These are phyloP conservation scores for Hanleya hanleyi DNA, from an alignment of 2,888 invertebrate genomes.

Conservation along the genomic window DNA sequence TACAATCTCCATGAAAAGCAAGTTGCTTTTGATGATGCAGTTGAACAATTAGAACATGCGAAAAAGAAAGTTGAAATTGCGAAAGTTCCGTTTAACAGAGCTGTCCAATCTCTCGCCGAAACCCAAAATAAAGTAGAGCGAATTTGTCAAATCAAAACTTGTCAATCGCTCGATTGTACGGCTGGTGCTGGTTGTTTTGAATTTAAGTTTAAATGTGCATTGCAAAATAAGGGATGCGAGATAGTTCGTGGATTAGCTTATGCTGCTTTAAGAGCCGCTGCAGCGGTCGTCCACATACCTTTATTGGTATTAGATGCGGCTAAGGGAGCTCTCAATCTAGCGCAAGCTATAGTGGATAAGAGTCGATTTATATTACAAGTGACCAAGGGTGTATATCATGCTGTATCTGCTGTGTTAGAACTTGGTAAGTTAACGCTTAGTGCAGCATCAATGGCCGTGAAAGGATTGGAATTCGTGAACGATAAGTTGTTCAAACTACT, in stretches of 20 bases:
- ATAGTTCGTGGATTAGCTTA: not conserved
- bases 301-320: not conserved
- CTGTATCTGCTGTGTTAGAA: not conserved
- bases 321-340: not conserved
- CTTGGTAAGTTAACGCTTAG: not conserved
- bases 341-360: not conserved
- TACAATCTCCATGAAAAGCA: not conserved
- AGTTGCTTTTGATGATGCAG: conserved; percentile 5
- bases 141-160: not conserved
- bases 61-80: conserved; percentile 2
- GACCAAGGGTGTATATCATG: not conserved
- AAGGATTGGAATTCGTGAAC: not conserved
- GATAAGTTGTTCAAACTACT: too few relatives aligned
- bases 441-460: not conserved
- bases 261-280: not conserved
- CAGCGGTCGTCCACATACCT: not conserved
- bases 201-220: not conserved
- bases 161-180: too few relatives aligned
- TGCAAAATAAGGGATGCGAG: not conserved
- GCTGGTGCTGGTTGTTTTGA: too few relatives aligned
- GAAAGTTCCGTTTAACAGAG: conserved; percentile 6
- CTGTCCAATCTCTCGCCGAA: not conserved
- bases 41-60: not conserved
- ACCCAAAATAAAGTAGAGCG: not conserved
- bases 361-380: not conserved